Evolutionary conservation across 2,888 invertebrate genomes (phyloP), one percentile per base, ranked within the genome.

Genomic region (Leptinotarsa peninsularis): DNA sequence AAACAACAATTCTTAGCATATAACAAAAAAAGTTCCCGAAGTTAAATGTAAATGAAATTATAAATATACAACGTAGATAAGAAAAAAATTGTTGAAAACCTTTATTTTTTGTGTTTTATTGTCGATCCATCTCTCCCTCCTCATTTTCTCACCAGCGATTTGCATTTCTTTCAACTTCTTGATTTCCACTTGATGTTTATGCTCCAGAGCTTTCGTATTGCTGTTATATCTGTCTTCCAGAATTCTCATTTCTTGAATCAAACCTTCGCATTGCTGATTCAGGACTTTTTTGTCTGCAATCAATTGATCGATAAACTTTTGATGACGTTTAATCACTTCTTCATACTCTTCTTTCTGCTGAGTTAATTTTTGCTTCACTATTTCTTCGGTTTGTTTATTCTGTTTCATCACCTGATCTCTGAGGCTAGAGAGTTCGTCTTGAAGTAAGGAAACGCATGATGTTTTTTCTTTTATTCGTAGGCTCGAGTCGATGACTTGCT

Each of bases 71-170:
- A 43, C 2, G 10, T 43, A 43, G 2, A 43, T 43, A 10, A 10
- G 4, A 43, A 43, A 43, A 43, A 7, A 33, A 7, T 33, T 43
- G 10, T 43, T 43, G n/a, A 14, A 80, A 83, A 94, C 95, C 91
- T 96, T 95, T 72, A 96, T 95, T 88, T 95, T 95, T 83, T 95
- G 94, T 4, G 95, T 95, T 87, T 95, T 95, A 74, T 92, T 92
- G 70, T 95, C 93, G 60, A 96, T 93, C 96, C 96, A 96, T 71
- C 94, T 92, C 84, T 96, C 95, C 33, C 93, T 88, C 14, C 92
- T 88, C 17, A 93, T 89, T 85, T 94, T 96, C 85, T 96, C 96
- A 0, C 94, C 93, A 43, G 94, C 95, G 33, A 92, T 89, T 79
- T 94, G 93, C 82, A 94, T 93, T 85, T 96, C 95, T 84, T 94